Percentiles rank a stretch among this genome's conserved stretches.
phyloP scores from a whole-genome alignment of 2,888 invertebrate genomes.

The Plutella xylostella region DNA sequence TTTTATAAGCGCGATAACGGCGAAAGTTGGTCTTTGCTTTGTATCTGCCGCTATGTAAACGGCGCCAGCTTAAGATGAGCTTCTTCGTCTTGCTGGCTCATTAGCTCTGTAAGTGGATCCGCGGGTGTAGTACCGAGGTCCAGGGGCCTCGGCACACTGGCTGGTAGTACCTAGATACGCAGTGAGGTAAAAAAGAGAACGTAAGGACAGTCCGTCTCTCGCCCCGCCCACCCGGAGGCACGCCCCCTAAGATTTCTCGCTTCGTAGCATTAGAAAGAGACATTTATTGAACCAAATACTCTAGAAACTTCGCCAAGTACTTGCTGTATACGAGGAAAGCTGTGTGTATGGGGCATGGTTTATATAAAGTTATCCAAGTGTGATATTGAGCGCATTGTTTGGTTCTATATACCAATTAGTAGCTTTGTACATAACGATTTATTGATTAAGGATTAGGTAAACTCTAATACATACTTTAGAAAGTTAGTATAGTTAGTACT shows the following conservation, averaged over 20 bases:
- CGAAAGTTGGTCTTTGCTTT: conserved; percentile 62
- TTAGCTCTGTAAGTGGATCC: too few species aligned
- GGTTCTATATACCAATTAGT: too few species aligned
- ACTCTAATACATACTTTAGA: too few species aligned
- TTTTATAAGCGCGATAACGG: conserved; percentile 68
- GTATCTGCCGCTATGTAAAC: conserved; percentile 59
- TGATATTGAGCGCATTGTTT: too few species aligned
- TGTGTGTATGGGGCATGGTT: conserved; percentile 29
- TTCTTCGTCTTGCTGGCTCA: too few species aligned
- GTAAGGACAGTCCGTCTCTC: conserved; percentile 61
- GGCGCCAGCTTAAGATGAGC: too few species aligned
- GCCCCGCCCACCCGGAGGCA: conserved; percentile 51
- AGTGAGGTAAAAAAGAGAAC: conserved; percentile 62
- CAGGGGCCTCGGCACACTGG: too few species aligned
- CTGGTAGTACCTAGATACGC: conserved; percentile 58
- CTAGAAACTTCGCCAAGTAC: conserved; percentile 37
- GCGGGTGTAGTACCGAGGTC: too few species aligned
- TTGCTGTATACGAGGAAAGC: neutral
- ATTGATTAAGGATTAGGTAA: too few species aligned
- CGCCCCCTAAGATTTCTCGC: conserved; percentile 52
- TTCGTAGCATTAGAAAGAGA: conserved; percentile 42
- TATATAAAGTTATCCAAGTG: too few species aligned
- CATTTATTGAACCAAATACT: conserved; percentile 15
- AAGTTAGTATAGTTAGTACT: too few species aligned
- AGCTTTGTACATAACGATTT: too few species aligned